phyloP scores from a whole-genome alignment of 2,797 vertebrate genomes.

The Sarcophilus harrisii region DNA sequence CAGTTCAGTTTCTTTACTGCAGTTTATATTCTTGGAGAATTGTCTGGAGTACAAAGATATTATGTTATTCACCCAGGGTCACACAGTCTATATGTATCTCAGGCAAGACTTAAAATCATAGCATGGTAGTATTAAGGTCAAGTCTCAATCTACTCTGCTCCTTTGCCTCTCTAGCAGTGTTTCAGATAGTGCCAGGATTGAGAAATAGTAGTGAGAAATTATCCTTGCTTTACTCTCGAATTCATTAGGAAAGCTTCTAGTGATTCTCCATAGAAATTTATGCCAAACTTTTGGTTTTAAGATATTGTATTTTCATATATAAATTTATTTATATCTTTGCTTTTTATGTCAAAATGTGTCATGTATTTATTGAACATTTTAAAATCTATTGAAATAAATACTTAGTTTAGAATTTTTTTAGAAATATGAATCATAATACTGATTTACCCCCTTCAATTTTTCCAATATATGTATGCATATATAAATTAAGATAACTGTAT shows the following conservation, averaged over 20 bases:
- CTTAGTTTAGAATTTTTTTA: not conserved
- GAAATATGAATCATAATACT: not conserved
- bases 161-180: too few species aligned
- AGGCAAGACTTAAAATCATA: not conserved
- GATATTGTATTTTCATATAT: not conserved
- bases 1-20: not conserved
- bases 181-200: not conserved
- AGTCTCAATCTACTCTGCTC: not conserved
- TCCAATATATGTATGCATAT: too few species aligned
- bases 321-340: not conserved
- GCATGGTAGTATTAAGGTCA: not conserved
- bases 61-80: too few species aligned
- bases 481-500: too few species aligned
- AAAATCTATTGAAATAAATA: not conserved
- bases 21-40: too few species aligned
- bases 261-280: not conserved
- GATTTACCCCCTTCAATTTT: not conserved
- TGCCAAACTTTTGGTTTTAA: not conserved
- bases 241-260: not conserved
- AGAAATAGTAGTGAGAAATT: not conserved
- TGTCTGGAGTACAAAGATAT: too few species aligned
- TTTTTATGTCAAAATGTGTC: not conserved
- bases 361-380: not conserved
- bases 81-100: not conserved
- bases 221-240: not conserved